Percentiles rank a stretch among this genome's conserved stretches.
These are phyloP conservation scores for Pachyseris speciosa DNA, from an alignment of 64 coral and sea anemone genomes.

Conservation along the genomic window DNA sequence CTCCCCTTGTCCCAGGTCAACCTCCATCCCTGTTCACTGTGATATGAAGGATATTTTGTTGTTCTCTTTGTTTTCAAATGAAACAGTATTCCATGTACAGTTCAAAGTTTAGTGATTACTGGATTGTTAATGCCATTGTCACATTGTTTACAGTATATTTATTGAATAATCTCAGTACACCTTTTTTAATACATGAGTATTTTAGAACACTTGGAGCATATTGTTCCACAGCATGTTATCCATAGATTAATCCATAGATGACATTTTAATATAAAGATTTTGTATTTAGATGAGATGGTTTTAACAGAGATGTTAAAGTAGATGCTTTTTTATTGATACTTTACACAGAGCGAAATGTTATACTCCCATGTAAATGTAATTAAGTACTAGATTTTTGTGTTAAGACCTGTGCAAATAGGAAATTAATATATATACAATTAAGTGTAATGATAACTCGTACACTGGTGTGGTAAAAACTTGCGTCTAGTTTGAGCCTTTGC, in stretches of 20 bases:
- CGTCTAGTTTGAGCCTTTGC: too few relatives aligned
- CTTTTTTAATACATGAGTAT: background rate
- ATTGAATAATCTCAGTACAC: too few relatives aligned
- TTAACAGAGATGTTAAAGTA: background rate
- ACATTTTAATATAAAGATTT: background rate
- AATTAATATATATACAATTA: background rate
- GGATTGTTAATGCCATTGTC: too few relatives aligned
- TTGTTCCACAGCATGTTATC: conserved; percentile 9
- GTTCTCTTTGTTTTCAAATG: too few relatives aligned
- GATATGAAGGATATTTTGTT: too few relatives aligned
- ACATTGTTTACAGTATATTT: too few relatives aligned
- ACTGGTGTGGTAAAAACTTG: background rate
- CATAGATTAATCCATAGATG: background rate
- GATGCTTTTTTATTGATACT: background rate
- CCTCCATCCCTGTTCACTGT: too few relatives aligned
- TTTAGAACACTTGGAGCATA: conserved; percentile 7
- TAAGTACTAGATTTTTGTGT: background rate
- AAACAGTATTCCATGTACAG: too few relatives aligned
- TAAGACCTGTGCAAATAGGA: background rate
- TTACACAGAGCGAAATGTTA: background rate
- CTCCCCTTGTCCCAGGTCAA: too few relatives aligned
- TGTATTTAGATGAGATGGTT: background rate
- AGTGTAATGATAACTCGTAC: background rate
- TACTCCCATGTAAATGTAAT: background rate
- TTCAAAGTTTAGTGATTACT: too few relatives aligned